Evolutionary conservation across 2,888 invertebrate species (phyloP), one percentile per base, ranked within the genome.

Genomic region (Sabatieria punctata): DNA sequence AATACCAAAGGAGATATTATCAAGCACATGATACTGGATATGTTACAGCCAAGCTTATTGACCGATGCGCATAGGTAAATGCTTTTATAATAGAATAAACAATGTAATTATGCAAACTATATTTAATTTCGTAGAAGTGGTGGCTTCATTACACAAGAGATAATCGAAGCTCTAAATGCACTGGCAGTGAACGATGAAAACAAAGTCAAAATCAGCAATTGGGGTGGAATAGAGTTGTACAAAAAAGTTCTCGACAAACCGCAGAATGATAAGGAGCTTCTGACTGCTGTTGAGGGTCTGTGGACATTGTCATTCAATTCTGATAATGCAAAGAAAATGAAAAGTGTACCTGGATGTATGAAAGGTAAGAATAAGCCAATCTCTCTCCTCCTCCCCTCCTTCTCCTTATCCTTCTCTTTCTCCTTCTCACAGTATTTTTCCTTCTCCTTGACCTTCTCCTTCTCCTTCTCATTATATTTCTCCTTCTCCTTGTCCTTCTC

Each of bases 121-220:
- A n/a, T n/a, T n/a, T n/a, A n/a, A n/a, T n/a, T n/a, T n/a, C n/a
- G n/a, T n/a, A n/a, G 38, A n/a, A n/a, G 15, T 8, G 15, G 11
- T n/a, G 38, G 38, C 6, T 42, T 42, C 24, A 24, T 13, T n/a
- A 21, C 21, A 4, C 8, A 42, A 30, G 42, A 42, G 18, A 42
- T 27, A 4, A 21, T 26, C n/a, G 42, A 42, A 15, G 23, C 42
- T 4, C 24, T 42, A 22, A 42, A 42, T 25, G 42, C 23, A 25
- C 18, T 42, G 26, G 42, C 42, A 4, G 25, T n/a, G 11, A 22
- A 42, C 42, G 42, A 42, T n/a, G 27, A 3, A 13, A 42, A 42
- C 42, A 42, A 42, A 42, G n/a, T 22, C 4, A 18, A 27, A 25
- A 42, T 42, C 26, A 27, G 24, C 8, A n/a, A 25, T 15, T 4